Conservation (phyloP, 2,888 invertebrate species). For the Lycophotia porphyrea region DNA sequence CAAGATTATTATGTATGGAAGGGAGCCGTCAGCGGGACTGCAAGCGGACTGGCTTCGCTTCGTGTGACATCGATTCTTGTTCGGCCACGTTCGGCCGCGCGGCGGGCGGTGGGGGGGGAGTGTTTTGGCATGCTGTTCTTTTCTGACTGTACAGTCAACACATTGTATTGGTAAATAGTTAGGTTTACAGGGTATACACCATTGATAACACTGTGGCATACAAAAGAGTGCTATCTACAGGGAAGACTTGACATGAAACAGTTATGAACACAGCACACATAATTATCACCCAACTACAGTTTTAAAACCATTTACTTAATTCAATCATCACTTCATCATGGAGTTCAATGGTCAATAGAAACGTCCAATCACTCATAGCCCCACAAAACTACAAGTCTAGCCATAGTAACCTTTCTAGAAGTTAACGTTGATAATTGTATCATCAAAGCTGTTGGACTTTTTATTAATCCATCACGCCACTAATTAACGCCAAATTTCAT, state of each 20-base stretch:
- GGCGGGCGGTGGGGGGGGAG: conserved; percentile 65
- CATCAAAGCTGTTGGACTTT: conserved; percentile 24
- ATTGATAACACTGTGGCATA: background rate
- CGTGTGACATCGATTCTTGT: conserved; percentile 86
- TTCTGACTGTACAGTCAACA: conserved; percentile 41
- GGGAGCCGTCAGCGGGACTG: conserved; percentile 72
- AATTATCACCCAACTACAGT: background rate
- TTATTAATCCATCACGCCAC: conserved; percentile 26
- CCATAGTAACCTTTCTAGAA: conserved; percentile 9
- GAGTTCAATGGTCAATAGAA: background rate
- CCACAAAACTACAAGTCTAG: background rate
- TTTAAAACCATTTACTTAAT: background rate
- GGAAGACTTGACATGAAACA: conserved; percentile 21
- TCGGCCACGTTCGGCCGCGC: conserved; percentile 79
- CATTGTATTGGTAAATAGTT: conserved; percentile 15
- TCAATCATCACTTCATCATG: background rate
- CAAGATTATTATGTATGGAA: conserved; percentile 73
- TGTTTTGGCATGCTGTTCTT: conserved; percentile 68
- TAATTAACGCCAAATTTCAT: background rate
- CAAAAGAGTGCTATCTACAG: conserved; percentile 2
- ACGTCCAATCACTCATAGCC: background rate
- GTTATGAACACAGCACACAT: background rate
- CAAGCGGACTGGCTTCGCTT: conserved; percentile 78
- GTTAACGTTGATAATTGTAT: conserved; percentile 5
- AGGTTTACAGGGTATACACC: conserved; percentile 5